Conservation (phyloP, 2,113 vertebrate genomes). For the Xenus cinereus region DNA sequence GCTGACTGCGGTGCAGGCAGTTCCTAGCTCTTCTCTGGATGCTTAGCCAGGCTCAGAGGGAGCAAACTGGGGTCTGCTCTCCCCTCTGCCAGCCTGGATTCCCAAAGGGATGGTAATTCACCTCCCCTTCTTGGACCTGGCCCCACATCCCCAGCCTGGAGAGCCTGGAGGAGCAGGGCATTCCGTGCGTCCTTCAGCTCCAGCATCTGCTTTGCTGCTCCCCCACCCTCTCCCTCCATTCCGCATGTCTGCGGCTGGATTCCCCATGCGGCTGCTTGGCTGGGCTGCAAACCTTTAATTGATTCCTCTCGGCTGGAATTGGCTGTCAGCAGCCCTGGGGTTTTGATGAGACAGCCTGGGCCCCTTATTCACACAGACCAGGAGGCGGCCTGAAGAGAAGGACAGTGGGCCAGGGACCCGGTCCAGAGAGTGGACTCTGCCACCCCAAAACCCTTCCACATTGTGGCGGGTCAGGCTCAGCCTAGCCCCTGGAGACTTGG, state of each 20-base stretch:
- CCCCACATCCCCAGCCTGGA: background rate
- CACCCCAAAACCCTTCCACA: background rate
- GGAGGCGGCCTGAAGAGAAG: background rate
- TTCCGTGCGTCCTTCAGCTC: background rate
- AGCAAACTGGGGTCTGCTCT: background rate
- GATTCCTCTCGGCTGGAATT: background rate
- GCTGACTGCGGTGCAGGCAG: background rate
- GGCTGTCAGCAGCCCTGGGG: background rate
- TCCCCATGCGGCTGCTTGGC: conserved; percentile 14
- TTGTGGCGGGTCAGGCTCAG: background rate
- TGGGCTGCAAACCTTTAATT: conserved; percentile 6
- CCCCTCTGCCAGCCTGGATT: background rate
- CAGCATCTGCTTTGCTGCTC: background rate
- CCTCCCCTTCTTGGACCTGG: background rate
- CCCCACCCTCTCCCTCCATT: background rate
- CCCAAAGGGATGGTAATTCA: background rate
- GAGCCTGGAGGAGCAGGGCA: background rate
- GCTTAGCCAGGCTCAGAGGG: background rate
- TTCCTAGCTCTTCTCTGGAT: background rate
- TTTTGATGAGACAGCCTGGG: background rate
- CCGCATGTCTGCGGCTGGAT: conserved; percentile 24
- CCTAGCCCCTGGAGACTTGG: background rate
- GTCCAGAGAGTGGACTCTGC: background rate
- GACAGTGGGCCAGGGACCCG: background rate
- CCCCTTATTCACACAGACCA: background rate